Evolutionary conservation across 2,888 invertebrate species (phyloP), one percentile per base, ranked within the genome.

Genomic region (Noctua janthina): DNA sequence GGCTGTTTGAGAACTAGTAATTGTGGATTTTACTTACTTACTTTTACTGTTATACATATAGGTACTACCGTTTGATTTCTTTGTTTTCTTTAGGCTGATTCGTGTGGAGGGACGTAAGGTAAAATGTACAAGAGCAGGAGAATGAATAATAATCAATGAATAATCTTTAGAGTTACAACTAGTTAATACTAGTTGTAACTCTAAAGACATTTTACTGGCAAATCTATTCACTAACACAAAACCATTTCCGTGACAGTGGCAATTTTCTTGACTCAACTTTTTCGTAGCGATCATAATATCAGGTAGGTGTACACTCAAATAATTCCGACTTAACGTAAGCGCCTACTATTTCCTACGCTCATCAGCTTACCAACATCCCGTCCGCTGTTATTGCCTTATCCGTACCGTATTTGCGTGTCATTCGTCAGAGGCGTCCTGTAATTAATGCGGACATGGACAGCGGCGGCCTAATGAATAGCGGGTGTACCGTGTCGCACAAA

Each of bases 401-500:
- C 86, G 82, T 74, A 89, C 86, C 74, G 91, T 92, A 92, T 92
- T 93, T 91, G 91, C 90, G 91, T 91, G 93, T 92, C 92, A 93
- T 94, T 94, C 93, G 94, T 94, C 93, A 94, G 92, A 90, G 90
- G 92, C 92, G 92, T 93, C 93, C 94, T 94, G 94, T 96, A 96
- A 96, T 96, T 96, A 96, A 96, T 95, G 94, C 93, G 92, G 92
- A 93, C 95, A 93, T 90, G 94, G 94, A 92, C 95, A 93, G 92
- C 89, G 92, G 84, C 90, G 91, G 92, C 91, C 94, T 96, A 96
- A 96, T 96, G 96, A 96, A 96, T 96, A 94, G 95, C 93, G 93
- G 93, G 93, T 94, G 95, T 95, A 92, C 91, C 92, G 92, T 94
- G 94, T 94, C 94, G 92, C 89, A 90, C 95, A 96, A 96, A 96